A percentile compares a stretch with the other conserved stretches of the same genome.
phyloP scores from a whole-genome alignment of 2,888 invertebrate species.

The Drosophila parthenogenetica region DNA sequence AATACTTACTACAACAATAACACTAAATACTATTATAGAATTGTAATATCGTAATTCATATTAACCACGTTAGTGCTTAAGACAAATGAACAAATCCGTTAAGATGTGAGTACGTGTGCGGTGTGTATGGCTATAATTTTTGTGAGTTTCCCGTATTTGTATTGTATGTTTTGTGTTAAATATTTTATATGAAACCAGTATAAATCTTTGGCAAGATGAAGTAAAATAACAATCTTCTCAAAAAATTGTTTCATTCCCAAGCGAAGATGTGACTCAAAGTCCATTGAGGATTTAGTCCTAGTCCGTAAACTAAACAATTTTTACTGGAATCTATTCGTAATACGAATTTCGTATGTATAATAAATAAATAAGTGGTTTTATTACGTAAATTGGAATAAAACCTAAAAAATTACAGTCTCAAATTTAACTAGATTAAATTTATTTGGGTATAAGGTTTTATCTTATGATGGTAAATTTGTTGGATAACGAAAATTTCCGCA shows the following conservation, averaged over 20 bases:
- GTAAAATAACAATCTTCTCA: slow-evolving; percentile 11
- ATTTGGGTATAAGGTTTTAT: too few relatives aligned
- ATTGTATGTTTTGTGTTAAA: slow-evolving; percentile 8
- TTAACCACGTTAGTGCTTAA: slow-evolving; percentile 51
- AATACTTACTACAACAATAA: slow-evolving; percentile 21
- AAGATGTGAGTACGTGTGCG: slow-evolving; percentile 35
- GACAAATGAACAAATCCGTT: slow-evolving; percentile 22
- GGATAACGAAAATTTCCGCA: too few relatives aligned
- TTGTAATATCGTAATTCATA: slow-evolving; percentile 58
- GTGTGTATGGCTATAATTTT: slow-evolving; percentile 42
- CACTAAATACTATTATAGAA: slow-evolving; percentile 35
- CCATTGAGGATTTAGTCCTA: not conserved
- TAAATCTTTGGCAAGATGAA: slow-evolving; percentile 31
- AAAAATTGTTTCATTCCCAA: not conserved
- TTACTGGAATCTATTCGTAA: not conserved
- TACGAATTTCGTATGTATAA: too few relatives aligned
- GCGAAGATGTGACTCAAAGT: not conserved
- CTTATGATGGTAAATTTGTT: too few relatives aligned
- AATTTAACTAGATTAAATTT: too few relatives aligned
- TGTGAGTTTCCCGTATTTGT: slow-evolving; percentile 21
- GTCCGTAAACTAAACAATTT: not conserved
- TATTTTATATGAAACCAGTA: not conserved
- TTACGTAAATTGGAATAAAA: too few relatives aligned
- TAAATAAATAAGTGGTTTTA: not conserved
- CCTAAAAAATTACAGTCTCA: too few relatives aligned